These are phyloP conservation scores for Bacillus rossius DNA, from an alignment of 1,140 invertebrate species.

Conservation along the genomic window DNA sequence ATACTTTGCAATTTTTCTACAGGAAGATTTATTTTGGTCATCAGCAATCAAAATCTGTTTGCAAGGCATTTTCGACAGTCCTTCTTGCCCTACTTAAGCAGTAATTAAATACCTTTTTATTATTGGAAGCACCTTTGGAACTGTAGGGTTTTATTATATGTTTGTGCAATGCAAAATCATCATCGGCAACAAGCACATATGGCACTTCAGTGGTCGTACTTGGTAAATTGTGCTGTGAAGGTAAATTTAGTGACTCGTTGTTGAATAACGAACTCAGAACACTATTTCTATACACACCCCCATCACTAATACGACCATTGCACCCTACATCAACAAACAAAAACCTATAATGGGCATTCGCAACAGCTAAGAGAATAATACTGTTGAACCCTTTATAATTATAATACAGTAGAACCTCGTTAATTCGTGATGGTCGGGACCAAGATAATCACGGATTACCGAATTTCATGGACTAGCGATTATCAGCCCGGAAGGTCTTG, in stretches of 20 bases:
- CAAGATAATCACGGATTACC: too few species aligned
- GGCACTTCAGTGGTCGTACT: slow-evolving; percentile 9
- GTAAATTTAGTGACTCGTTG: too few species aligned
- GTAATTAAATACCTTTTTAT: slow-evolving; percentile 35
- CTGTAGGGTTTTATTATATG: slow-evolving; percentile 37
- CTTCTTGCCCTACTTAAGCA: slow-evolving; percentile 21
- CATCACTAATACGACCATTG: slow-evolving; percentile 24
- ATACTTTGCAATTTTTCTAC: slow-evolving; percentile 11
- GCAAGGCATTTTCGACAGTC: slow-evolving; percentile 36
- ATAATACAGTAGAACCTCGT: too few species aligned
- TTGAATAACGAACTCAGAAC: too few species aligned
- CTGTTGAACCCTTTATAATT: slow-evolving; percentile 21
- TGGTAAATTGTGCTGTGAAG: too few species aligned
- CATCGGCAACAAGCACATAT: slow-evolving; percentile 36
- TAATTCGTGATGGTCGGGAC: too few species aligned
- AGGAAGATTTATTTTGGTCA: slow-evolving; percentile 1
- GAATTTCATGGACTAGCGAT: too few species aligned
- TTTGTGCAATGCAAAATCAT: slow-evolving; percentile 35
- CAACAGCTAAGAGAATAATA: slow-evolving; percentile 30
- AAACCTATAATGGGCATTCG: slow-evolving; percentile 31
- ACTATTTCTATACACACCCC: not conserved
- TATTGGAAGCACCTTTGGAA: slow-evolving; percentile 5
- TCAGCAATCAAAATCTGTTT: slow-evolving; percentile 11
- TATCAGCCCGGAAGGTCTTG: too few species aligned
- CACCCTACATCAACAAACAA: slow-evolving; percentile 29